These are phyloP conservation scores for Eucidaris tribuloides DNA, from an alignment of 35 echinoderm and acorn worm species.

Conservation along the genomic window DNA sequence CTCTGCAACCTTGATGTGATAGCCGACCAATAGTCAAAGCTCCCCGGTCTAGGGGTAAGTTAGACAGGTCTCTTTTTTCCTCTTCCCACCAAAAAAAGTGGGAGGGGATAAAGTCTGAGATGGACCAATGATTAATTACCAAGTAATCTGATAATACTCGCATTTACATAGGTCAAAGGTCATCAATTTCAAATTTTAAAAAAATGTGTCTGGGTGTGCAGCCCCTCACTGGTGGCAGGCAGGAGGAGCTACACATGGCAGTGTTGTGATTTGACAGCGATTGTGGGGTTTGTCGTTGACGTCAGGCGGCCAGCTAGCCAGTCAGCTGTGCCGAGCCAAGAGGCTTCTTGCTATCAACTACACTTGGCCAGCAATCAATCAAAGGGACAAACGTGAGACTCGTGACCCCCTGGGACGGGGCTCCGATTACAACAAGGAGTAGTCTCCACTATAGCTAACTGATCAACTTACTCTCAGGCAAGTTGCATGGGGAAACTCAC, in stretches of 20 bases:
- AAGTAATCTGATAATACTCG: constrained; percentile 73
- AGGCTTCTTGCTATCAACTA: not conserved
- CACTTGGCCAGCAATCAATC: constrained; percentile 21
- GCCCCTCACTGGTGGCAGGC: constrained; percentile 38
- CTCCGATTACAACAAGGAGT: constrained; percentile 19
- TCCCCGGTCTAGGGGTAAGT: too few species aligned
- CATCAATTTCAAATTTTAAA: constrained; percentile 96
- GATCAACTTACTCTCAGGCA: constrained; percentile 27
- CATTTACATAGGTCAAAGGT: constrained; percentile 99
- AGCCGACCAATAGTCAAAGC: too few species aligned
- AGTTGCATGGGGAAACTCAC: too few species aligned
- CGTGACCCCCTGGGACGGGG: constrained; percentile 4
- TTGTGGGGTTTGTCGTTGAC: constrained; percentile 24
- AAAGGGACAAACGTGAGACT: not conserved
- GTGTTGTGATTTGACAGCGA: constrained; percentile 9
- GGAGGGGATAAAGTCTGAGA: constrained; percentile 25
- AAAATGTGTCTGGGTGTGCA: constrained; percentile 77
- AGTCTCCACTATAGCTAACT: not conserved
- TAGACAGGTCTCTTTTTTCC: too few species aligned
- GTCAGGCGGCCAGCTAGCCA: constrained; percentile 29
- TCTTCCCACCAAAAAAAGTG: too few species aligned
- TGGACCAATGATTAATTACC: constrained; percentile 91
- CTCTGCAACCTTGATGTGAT: too few species aligned
- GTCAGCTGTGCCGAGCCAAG: constrained; percentile 6
- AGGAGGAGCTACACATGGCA: constrained; percentile 69